A percentile compares a stretch with the other conserved stretches of the same genome.
Conservation (phyloP, 2,888 invertebrate species). For the Uropetala carovei region DNA sequence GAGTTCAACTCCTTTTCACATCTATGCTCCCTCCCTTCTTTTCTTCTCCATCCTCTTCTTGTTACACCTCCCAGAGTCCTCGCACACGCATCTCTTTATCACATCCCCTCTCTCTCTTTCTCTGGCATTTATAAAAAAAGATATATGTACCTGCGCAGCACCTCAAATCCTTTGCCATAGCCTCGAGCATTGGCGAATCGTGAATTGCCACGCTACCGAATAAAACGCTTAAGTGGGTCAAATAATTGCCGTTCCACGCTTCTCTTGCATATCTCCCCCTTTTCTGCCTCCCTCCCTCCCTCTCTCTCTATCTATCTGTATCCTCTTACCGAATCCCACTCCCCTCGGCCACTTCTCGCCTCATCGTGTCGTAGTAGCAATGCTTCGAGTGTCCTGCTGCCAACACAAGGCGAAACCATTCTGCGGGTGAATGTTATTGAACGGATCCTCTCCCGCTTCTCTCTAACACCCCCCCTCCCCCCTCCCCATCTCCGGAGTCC, state of each 20-base stretch:
- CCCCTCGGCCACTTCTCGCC: not conserved
- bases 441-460: not conserved
- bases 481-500: not conserved
- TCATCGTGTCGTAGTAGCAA: not conserved
- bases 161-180: not conserved
- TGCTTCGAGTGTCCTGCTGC: not conserved
- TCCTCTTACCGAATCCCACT: not conserved
- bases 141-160: not conserved
- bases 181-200: conserved; percentile 7
- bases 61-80: not conserved
- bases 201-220: conserved; percentile 2
- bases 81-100: not conserved
- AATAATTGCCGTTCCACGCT: not conserved
- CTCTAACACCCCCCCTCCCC: not conserved
- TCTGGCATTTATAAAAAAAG: not conserved
- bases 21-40: not conserved
- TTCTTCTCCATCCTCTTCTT: not conserved
- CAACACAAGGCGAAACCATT: not conserved
- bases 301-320: not conserved
- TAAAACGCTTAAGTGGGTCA: not conserved
- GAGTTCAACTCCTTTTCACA: too few species aligned
- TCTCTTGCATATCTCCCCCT: not conserved
- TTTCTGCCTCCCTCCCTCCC: not conserved
- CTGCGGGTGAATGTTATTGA: not conserved
- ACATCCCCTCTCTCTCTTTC: not conserved